Conservation (phyloP, 2,113 vertebrate species). For the Helogale parvula region DNA sequence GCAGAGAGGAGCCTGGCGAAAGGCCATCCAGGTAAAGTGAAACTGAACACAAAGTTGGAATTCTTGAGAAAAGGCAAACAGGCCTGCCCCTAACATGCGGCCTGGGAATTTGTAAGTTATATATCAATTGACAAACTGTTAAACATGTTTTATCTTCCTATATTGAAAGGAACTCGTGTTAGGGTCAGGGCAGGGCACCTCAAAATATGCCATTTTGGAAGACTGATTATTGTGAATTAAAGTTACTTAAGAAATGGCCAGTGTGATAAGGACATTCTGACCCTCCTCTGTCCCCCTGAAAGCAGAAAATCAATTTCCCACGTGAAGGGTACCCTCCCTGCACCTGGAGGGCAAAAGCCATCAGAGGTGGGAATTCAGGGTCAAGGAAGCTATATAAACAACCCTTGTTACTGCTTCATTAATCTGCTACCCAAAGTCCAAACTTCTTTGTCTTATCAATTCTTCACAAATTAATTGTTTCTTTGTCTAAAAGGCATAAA, state of each 20-base stretch:
- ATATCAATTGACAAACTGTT: not conserved
- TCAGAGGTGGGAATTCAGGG: not conserved
- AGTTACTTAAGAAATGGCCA: not conserved
- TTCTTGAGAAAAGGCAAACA: conserved; percentile 19
- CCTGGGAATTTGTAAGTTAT: not conserved
- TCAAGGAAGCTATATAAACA: not conserved
- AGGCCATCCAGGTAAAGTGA: not conserved
- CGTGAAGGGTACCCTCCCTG: not conserved
- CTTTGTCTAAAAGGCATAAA: not conserved
- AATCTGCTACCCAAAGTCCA: too few species aligned
- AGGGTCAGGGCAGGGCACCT: not conserved
- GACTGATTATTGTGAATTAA: not conserved
- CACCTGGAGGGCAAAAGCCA: not conserved
- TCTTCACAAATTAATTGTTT: not conserved
- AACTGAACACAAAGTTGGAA: not conserved
- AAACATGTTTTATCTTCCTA: not conserved
- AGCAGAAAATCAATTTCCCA: not conserved
- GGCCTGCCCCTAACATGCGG: not conserved
- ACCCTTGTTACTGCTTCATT: not conserved
- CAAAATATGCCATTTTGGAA: not conserved
- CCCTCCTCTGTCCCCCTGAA: not conserved
- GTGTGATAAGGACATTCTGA: not conserved
- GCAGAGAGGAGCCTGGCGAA: not conserved
- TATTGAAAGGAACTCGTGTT: not conserved
- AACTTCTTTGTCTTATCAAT: not conserved